These are phyloP conservation scores for Anarsia innoxiella DNA, from an alignment of 2,888 invertebrate genomes.

Conservation along the genomic window DNA sequence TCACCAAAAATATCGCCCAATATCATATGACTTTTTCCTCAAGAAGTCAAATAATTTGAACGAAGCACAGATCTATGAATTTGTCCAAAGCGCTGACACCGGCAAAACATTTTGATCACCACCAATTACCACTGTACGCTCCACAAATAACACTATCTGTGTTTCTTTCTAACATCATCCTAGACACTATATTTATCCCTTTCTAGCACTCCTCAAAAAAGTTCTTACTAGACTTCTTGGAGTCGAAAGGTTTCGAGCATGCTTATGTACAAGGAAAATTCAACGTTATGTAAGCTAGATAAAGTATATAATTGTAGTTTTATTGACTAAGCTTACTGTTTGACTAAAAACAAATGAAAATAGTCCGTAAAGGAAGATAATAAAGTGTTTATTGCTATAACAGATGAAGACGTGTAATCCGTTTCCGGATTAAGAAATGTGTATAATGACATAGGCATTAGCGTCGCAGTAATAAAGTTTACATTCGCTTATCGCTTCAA, in stretches of 20 bases:
- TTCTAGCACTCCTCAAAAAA: slow-evolving; percentile 38
- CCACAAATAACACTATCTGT: slow-evolving; percentile 39
- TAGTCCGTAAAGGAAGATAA: no score
- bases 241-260: slow-evolving; percentile 20
- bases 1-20: not conserved
- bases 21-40: not conserved
- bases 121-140: slow-evolving; percentile 67
- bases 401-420: no score
- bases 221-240: slow-evolving; percentile 31
- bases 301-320: no score
- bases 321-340: no score
- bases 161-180: slow-evolving; percentile 24
- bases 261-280: not conserved
- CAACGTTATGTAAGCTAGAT: no score
- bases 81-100: slow-evolving; percentile 63
- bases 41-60: slow-evolving; percentile 31
- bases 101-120: slow-evolving; percentile 69
- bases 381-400: no score
- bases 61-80: slow-evolving; percentile 55
- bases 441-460: slow-evolving; percentile 49
- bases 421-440: slow-evolving; percentile 13
- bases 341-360: no score
- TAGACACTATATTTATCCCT: slow-evolving; percentile 25
- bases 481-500: slow-evolving; percentile 48
- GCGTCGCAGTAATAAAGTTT: slow-evolving; percentile 50